A percentile compares a stretch with the other conserved stretches of the same genome.
Conservation (phyloP, 2,113 vertebrate genomes). For the Phaethon lepturus region DNA sequence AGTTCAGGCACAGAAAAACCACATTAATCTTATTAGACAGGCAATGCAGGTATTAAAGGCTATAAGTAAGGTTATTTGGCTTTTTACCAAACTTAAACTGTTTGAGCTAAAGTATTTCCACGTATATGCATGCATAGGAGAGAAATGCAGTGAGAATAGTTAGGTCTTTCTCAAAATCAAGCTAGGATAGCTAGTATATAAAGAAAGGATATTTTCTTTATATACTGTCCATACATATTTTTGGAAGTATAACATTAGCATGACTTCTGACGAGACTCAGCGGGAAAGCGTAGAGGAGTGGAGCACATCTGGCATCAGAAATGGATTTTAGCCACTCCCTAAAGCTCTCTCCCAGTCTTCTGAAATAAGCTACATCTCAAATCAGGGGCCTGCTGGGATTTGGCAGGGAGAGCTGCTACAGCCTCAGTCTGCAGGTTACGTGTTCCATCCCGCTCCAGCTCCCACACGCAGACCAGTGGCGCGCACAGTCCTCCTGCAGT, state of each 20-base stretch:
- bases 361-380: not conserved
- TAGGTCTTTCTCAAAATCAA: not conserved
- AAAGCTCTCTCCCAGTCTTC: not conserved
- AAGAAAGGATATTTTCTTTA: not conserved
- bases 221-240: not conserved
- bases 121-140: not conserved
- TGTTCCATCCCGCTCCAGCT: not conserved
- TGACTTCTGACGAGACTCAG: not conserved
- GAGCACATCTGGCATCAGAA: not conserved
- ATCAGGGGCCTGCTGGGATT: not conserved
- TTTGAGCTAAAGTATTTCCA: not conserved
- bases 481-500: not conserved
- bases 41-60: not conserved
- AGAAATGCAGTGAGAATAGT: not conserved
- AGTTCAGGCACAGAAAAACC: not conserved
- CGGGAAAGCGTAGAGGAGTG: not conserved
- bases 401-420: not conserved
- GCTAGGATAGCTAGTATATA: not conserved
- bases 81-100: not conserved
- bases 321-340: not conserved
- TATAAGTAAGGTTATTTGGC: not conserved
- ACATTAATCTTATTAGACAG: not conserved
- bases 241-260: not conserved
- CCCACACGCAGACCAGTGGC: fast-evolving
- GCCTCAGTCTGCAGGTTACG: not conserved